Evolutionary conservation across 2,113 vertebrate species (phyloP).

Genomic region (Misgurnus mizolepis): DNA sequence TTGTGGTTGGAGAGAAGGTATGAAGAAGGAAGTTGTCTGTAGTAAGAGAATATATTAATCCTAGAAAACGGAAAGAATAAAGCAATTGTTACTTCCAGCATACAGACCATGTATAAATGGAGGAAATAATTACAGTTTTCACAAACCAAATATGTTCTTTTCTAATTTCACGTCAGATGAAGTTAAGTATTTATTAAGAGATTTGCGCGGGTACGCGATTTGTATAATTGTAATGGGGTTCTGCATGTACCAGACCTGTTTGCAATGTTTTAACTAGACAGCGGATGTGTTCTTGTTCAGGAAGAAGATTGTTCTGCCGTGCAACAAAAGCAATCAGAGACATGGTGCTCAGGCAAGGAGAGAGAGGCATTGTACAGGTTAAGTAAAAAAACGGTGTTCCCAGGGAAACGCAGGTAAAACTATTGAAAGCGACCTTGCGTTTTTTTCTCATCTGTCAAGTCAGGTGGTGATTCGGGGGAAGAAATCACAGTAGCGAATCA

Average conservation of each 20-base stretch:
- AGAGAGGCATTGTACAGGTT: constrained; percentile 49
- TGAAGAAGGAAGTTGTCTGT: too few species aligned
- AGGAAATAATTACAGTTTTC: background rate
- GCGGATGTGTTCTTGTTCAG: constrained; percentile 5
- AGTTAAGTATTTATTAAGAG: background rate
- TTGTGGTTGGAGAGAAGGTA: too few species aligned
- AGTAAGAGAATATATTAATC: too few species aligned
- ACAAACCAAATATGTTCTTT: background rate
- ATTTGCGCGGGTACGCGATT: constrained; percentile 10
- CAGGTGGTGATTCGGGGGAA: constrained; percentile 13
- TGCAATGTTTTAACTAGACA: constrained; percentile 7
- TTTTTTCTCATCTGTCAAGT: constrained; percentile 29
- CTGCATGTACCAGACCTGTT: constrained; percentile 17
- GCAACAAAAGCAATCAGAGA: constrained; percentile 60
- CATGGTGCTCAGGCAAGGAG: constrained; percentile 38
- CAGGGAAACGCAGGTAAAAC: constrained; percentile 63
- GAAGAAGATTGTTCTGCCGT: constrained; percentile 36
- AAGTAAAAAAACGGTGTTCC: constrained; percentile 59
- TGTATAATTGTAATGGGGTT: background rate
- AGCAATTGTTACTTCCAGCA: too few species aligned
- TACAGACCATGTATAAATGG: too few species aligned
- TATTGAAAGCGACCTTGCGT: constrained; percentile 58
- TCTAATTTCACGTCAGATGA: background rate
- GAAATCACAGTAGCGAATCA: constrained; percentile 30
- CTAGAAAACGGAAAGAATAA: too few species aligned